Base-by-base conservation (phyloP, 2,888 invertebrate species). In the Steinernema hermaphroditum region DNA sequence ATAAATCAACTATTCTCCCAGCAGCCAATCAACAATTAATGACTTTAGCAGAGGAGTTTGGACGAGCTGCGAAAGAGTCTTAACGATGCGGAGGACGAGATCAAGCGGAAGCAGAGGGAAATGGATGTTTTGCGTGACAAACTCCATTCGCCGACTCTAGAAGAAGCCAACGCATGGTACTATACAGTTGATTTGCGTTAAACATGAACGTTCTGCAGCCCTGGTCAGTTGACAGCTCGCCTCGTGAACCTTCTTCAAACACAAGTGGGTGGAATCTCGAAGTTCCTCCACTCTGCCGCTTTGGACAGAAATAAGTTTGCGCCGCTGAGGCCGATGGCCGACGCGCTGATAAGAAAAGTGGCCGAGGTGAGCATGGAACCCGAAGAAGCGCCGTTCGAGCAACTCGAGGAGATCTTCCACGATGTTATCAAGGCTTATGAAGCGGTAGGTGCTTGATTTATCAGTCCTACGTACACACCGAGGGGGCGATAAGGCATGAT, bases 71-170 rank as follows among this genome's bases (percentile, higher is more conserved):
- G 83, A 32, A 77, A 77, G 29, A 82, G 80, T 16, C 75, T 85
- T 44, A 77, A 79, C 34, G 76, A 77, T 0, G 83, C 84, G 1
- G 84, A 85, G 72, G 78, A 78, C 69, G 84, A 85, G 70, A 73
- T 85, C 43, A 76, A 77, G 12, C 73, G 75, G 49, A 79, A 82
- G 54, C 79, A 83, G 57, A 75, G 80, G 24, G 83, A 83, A 49
- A 82, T 85, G 75, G 82, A 83, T 19, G 73, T 70, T 16, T 62
- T 83, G 54, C 70, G 77, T 49, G 71, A 75, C 32, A 76, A 82
- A 69, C 72, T 83, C 41, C 46, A 72, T 9, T 72, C 74, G 44
- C 69, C 72, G 1, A 43, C 41, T 2, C 77, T 71, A 12, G 70
- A 70, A 22, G 69, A 72, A 32, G 72, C 49, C 12, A 9, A 69